These are phyloP conservation scores for Alloplasta piceator DNA, from an alignment of 2,888 invertebrate genomes.

Conservation along the genomic window DNA sequence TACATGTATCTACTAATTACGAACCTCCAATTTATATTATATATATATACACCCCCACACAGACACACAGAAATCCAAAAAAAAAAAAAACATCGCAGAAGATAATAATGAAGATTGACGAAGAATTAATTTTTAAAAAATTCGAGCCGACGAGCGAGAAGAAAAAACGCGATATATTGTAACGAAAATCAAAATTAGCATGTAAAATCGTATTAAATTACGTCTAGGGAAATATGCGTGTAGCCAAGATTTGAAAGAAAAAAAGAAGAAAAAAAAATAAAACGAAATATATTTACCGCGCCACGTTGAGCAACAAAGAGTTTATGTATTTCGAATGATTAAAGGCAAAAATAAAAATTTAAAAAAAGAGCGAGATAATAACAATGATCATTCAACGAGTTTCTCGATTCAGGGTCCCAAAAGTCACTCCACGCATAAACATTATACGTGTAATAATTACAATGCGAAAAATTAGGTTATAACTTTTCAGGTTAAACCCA, in stretches of 20 bases:
- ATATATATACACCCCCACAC: too few relatives aligned
- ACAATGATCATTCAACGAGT: slow-evolving; percentile 43
- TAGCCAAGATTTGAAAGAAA: slow-evolving; percentile 50
- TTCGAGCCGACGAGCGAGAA: slow-evolving; percentile 5
- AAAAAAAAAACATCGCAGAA: slow-evolving; percentile 38
- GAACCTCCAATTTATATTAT: slow-evolving; percentile 50
- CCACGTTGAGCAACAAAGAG: slow-evolving; percentile 61
- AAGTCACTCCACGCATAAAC: slow-evolving; percentile 55
- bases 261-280: neutral
- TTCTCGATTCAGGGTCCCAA: slow-evolving; percentile 65
- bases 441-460: slow-evolving; percentile 27
- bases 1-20: slow-evolving; percentile 31
- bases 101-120: neutral
- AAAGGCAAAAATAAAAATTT: slow-evolving; percentile 26
- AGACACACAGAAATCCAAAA: slow-evolving; percentile 36
- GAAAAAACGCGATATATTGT: slow-evolving; percentile 50
- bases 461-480: slow-evolving; percentile 47
- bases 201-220: slow-evolving; percentile 62
- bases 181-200: slow-evolving; percentile 70
- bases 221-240: slow-evolving; percentile 37
- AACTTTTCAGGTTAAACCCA: slow-evolving; percentile 51
- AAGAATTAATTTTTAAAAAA: slow-evolving; percentile 16
- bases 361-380: slow-evolving; percentile 21
- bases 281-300: neutral
- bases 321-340: slow-evolving; percentile 67